These are phyloP conservation scores for Nycticorax nycticorax DNA, from an alignment of 2,113 vertebrate species.

Conservation along the genomic window DNA sequence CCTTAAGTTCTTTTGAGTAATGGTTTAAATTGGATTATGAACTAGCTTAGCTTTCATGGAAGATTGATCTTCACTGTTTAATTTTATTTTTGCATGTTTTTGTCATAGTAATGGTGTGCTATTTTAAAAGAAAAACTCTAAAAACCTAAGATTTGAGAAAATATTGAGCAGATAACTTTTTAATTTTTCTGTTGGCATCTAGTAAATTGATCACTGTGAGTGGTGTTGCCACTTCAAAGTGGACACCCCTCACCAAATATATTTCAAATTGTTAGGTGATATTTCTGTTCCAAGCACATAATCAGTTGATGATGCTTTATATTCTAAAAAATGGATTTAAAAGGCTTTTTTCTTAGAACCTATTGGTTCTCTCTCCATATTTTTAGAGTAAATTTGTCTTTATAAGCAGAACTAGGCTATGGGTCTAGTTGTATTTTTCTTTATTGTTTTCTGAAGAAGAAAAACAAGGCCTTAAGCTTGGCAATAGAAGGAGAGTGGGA, in stretches of 20 bases:
- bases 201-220: not conserved
- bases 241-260: not conserved
- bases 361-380: not conserved
- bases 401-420: not conserved
- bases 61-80: not conserved
- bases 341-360: not conserved
- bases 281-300: not conserved
- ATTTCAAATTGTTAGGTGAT: not conserved
- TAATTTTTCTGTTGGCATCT: not conserved
- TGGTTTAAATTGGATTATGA: not conserved
- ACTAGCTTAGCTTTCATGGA: not conserved
- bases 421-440: not conserved
- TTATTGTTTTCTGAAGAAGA: not conserved
- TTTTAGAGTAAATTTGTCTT: not conserved
- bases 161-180: not conserved
- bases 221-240: not conserved
- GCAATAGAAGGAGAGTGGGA: not conserved
- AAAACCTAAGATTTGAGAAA: not conserved
- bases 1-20: not conserved
- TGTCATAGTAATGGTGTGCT: not conserved
- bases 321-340: not conserved
- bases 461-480: not conserved
- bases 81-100: not conserved
- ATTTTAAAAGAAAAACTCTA: not conserved
- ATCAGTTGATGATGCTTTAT: not conserved